phyloP scores from a whole-genome alignment of 2,888 invertebrate genomes.

The Exocentrus adspersus region DNA sequence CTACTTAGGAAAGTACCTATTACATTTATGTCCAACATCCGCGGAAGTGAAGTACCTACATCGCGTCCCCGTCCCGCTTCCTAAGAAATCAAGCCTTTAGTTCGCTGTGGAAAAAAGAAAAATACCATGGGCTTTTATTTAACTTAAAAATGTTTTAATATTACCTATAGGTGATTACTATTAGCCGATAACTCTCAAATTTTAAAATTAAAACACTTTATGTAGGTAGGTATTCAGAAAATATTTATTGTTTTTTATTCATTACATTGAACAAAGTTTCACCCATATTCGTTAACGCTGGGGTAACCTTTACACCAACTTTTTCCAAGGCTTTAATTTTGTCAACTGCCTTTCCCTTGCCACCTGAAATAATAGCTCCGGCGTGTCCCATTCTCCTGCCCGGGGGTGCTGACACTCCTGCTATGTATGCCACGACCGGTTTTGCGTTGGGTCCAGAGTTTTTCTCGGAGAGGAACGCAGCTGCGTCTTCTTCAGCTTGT shows the following conservation, averaged over 20 bases:
- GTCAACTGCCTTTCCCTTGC: conserved; percentile 75
- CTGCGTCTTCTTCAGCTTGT: conserved; percentile 93
- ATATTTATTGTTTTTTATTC: conserved; percentile 14
- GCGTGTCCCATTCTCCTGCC: conserved; percentile 99
- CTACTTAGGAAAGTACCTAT: no score
- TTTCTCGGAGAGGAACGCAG: conserved; percentile 82
- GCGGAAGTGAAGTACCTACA: no score
- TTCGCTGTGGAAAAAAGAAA: no score
- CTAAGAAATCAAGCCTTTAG: no score
- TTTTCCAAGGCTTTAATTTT: conserved; percentile 47
- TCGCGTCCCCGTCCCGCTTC: no score
- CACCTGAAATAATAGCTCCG: conserved; percentile 94
- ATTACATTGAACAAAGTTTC: conserved; percentile 32
- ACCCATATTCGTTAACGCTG: conserved; percentile 47
- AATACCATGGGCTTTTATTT: no score
- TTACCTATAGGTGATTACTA: no score
- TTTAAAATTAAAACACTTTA: no score
- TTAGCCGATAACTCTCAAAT: no score
- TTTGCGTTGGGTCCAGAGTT: conserved; percentile 86
- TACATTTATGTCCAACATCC: no score
- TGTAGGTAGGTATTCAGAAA: no score
- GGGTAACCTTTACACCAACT: conserved; percentile 44
- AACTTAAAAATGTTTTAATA: no score
- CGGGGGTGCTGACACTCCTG: conserved; percentile 96
- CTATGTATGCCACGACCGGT: conserved; percentile 97